Conservation (phyloP, 2,888 invertebrate genomes). For the Yponomeuta sedellus region DNA sequence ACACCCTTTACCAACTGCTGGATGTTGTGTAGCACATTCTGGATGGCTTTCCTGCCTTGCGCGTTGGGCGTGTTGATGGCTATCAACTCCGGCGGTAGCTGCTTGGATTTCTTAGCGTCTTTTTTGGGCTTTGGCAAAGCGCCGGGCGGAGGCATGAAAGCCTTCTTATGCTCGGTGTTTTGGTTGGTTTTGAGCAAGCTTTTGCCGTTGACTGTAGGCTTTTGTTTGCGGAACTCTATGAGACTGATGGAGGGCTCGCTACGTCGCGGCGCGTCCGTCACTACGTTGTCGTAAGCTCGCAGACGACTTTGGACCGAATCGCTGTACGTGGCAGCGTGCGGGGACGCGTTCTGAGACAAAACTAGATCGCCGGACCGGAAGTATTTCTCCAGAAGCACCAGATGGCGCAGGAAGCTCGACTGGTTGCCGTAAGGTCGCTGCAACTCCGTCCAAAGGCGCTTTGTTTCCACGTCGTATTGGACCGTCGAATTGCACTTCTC, state of each 20-base stretch:
- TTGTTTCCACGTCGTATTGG: conserved; percentile 89
- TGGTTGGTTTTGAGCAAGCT: conserved; percentile 64
- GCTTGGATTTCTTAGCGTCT: conserved; percentile 49
- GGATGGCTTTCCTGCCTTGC: conserved; percentile 62
- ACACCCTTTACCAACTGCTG: conserved; percentile 69
- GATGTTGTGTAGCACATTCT: conserved; percentile 66
- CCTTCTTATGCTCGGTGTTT: conserved; percentile 30
- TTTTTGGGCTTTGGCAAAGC: conserved; percentile 46
- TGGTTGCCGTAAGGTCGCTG: conserved; percentile 92
- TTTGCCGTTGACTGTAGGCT: conserved; percentile 55
- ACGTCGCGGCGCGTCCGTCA: conserved; percentile 44
- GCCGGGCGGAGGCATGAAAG: conserved; percentile 58
- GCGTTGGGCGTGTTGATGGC: conserved; percentile 73
- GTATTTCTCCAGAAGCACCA: conserved; percentile 88
- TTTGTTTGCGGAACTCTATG: conserved; percentile 61
- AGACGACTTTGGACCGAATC: conserved; percentile 87
- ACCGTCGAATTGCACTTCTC: conserved; percentile 86
- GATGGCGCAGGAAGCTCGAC: conserved; percentile 88
- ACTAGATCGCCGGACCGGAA: conserved; percentile 87
- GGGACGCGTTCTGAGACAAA: conserved; percentile 82
- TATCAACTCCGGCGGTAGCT: conserved; percentile 75
- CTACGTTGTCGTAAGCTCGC: conserved; percentile 83
- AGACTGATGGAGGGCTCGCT: conserved; percentile 52
- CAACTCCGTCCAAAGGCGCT: conserved; percentile 86
- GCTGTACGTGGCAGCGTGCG: conserved; percentile 85